Evolutionary conservation across 2,113 vertebrate species (phyloP).

Genomic region (Monarcha castaneiventris): DNA sequence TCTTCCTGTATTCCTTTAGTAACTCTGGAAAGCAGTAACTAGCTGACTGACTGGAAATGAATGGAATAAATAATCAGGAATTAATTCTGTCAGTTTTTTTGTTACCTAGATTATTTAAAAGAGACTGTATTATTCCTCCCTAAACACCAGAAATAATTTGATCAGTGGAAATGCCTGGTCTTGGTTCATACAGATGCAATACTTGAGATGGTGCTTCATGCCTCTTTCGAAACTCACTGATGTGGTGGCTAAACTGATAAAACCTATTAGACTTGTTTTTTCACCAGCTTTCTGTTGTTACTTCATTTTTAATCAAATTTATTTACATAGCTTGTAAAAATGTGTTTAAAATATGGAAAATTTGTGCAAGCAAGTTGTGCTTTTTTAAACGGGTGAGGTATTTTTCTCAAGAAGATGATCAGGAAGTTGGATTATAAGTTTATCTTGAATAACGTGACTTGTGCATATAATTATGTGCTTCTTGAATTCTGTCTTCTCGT

Average conservation of each 20-base stretch:
- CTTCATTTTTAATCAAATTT: neutral
- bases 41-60: neutral
- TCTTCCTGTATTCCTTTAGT: neutral
- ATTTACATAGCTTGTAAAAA: neutral
- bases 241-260: neutral
- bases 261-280: neutral
- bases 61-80: neutral
- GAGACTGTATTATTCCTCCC: neutral
- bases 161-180: neutral
- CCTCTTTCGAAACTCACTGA: neutral
- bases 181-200: neutral
- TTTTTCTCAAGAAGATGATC: neutral
- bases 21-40: neutral
- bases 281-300: neutral
- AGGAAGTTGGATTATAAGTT: neutral
- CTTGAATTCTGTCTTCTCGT: neutral
- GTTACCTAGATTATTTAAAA: neutral
- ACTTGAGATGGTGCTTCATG: neutral
- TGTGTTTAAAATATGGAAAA: neutral
- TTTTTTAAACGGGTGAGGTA: neutral
- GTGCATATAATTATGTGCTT: neutral
- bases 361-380: neutral
- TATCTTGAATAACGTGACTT: neutral
- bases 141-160: neutral
- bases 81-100: neutral